A percentile compares a stretch with the other conserved stretches of the same genome.
phyloP scores from a whole-genome alignment of 2,888 invertebrate genomes.

The Buathra laborator region DNA sequence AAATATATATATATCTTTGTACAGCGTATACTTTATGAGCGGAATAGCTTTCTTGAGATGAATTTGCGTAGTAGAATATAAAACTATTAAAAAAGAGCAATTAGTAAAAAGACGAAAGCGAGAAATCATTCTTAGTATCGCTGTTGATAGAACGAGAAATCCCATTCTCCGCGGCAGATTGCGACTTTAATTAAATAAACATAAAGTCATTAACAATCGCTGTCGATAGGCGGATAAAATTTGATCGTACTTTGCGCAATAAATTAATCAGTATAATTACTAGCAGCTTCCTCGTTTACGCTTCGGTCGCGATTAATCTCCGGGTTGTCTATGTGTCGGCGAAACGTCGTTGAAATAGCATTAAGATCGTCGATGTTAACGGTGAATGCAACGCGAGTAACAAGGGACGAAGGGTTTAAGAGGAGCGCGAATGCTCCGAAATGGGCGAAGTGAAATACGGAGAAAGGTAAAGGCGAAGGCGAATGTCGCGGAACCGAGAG shows the following conservation, averaged over 20 bases:
- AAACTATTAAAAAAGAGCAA: no score
- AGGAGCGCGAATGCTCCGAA: conserved; percentile 1
- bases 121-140: no score
- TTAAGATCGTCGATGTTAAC: conserved; percentile 30
- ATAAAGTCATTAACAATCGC: neutral
- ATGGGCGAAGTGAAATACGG: neutral
- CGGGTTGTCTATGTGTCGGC: conserved; percentile 8
- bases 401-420: neutral
- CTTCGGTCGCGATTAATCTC: neutral
- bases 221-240: neutral
- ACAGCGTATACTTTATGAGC: no score
- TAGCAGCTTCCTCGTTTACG: conserved; percentile 1
- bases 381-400: neutral
- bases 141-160: no score
- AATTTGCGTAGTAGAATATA: no score
- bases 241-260: conserved; percentile 14
- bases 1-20: no score
- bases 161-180: no score
- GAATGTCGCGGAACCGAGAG: conserved; percentile 34
- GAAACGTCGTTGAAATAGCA: conserved; percentile 34
- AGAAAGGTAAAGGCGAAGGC: neutral
- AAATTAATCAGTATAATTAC: conserved; percentile 41
- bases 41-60: no score
- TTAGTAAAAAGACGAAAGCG: no score
- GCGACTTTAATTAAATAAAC: neutral